Conservation (phyloP, 2,113 vertebrate genomes). For the Acrocephalus arundinaceus region DNA sequence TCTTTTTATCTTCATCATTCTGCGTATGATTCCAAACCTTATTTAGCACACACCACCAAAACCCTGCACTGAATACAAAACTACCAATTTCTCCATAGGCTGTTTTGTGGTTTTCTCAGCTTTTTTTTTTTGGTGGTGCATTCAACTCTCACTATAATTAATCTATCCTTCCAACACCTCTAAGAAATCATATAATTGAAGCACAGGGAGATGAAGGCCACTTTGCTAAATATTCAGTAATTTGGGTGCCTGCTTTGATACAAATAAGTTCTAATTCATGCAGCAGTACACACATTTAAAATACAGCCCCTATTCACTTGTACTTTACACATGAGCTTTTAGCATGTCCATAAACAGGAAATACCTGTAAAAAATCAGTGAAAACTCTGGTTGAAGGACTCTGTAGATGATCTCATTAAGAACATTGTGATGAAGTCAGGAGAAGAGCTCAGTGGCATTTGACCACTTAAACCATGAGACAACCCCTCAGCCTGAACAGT, state of each 20-base stretch:
- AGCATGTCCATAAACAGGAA: neutral
- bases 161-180: conserved; percentile 45
- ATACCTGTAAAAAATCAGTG: neutral
- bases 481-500: neutral
- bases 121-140: neutral
- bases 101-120: conserved; percentile 41
- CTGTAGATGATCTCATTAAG: neutral
- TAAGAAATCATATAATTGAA: conserved; percentile 50
- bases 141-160: conserved; percentile 43
- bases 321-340: neutral
- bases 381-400: neutral
- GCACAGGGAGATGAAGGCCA: conserved; percentile 13
- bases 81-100: conserved; percentile 9
- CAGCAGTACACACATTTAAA: neutral
- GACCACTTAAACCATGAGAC: neutral
- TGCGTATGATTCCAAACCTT: conserved; percentile 8
- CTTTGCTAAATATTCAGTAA: neutral
- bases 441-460: neutral
- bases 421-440: neutral
- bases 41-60: conserved; percentile 43
- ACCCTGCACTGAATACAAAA: conserved; percentile 44
- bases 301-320: neutral
- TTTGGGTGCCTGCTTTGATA: neutral
- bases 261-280: neutral
- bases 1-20: conserved; percentile 23